Base-by-base conservation (phyloP, 2,113 vertebrate genomes). In the Plecturocebus donacophilus region DNA sequence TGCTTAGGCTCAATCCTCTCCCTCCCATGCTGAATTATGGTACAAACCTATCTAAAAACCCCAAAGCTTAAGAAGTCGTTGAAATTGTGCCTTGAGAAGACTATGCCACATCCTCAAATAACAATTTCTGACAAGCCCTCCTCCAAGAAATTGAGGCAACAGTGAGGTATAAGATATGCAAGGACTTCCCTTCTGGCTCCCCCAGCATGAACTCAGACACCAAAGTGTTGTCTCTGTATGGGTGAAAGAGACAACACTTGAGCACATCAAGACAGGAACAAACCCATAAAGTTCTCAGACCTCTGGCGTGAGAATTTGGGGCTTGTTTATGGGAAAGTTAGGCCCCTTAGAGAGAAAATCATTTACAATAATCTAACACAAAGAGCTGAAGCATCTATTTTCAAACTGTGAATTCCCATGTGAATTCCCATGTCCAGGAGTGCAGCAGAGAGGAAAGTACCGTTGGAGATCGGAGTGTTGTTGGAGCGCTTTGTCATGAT, bases 401-500 rank as follows among this genome's bases (percentile, higher is more conserved):
- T 17, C 64, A 86, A 56, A 73, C 77, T 54, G 14, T 5, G 38
- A 45, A 38, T 85, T 38, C 80, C 79, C 32, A 19, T 54, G 14
- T 5, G 38, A 45, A 38, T 85, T 38, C 80, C 79, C 32, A 19
- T 2, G 6, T 11, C 14, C 6, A 61, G 11, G 10, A 5, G 17
- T 10, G 10, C 25, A 56, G 35, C 6, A 45, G 38, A 66, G 79
- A 56, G 64, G 61, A 19, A 71, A 45, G 3, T 98, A 98, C 98
- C 98, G 0, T 93, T 97, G 84, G 6, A 5, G 54, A 77, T 66
- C 0, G 96, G 42, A 4, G 97, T 98, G 40, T 84, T 0, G 92
- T 98, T 98, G 90, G 95, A 97, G 16, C 94, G 92, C 87, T 97
- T 94, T 0, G 23, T 98, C 75, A 97, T 68, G 90, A 68, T 90